These are phyloP conservation scores for Ylistrum balloti DNA, from an alignment of 1,140 invertebrate species.

Conservation along the genomic window DNA sequence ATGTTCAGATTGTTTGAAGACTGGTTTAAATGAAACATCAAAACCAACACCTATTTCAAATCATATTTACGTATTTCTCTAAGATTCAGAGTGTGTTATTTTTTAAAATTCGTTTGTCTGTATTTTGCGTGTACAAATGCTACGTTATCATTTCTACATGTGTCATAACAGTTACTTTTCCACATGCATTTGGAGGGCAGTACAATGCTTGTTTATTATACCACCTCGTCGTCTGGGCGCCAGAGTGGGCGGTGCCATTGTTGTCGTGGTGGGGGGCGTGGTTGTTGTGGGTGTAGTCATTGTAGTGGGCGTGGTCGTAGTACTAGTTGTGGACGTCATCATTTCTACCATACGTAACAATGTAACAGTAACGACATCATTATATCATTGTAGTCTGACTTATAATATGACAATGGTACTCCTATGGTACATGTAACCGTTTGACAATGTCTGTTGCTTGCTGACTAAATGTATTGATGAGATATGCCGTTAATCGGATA, in stretches of 20 bases:
- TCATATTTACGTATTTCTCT: background rate
- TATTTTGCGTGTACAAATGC: background rate
- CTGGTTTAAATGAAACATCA: no score
- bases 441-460: no score
- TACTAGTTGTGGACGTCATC: background rate
- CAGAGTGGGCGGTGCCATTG: background rate
- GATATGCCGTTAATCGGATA: no score
- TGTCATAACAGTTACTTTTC: background rate
- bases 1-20: no score
- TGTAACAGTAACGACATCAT: background rate
- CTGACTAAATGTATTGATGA: no score
- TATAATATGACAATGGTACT: no score
- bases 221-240: slow-evolving; percentile 11
- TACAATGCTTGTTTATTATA: slow-evolving; percentile 28
- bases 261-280: background rate
- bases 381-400: background rate
- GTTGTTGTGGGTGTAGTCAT: background rate
- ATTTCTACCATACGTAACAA: slow-evolving; percentile 19
- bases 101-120: no score
- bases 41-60: no score
- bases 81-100: background rate
- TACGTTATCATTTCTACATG: background rate
- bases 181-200: background rate
- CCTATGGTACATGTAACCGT: no score
- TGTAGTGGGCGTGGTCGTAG: background rate